These are phyloP conservation scores for Poeciliopsis turrubarensis DNA, from an alignment of 2,113 vertebrate genomes.

Conservation along the genomic window DNA sequence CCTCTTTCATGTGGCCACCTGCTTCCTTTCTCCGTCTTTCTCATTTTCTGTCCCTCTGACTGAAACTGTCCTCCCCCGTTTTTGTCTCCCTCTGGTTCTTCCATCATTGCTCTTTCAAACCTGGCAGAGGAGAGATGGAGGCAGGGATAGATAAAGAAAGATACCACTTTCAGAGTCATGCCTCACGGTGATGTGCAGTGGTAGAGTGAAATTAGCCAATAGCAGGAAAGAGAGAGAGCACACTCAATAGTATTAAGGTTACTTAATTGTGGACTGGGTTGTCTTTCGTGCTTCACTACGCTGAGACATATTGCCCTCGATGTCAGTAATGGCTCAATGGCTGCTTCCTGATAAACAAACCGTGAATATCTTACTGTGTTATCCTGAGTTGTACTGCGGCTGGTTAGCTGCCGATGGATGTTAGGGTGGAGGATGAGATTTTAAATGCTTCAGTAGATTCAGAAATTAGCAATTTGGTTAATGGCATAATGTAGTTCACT, in stretches of 20 bases:
- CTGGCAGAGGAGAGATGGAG: constrained; percentile 32
- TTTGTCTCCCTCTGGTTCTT: background rate
- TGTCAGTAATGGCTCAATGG: constrained; percentile 72
- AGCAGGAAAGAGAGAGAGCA: constrained; percentile 1
- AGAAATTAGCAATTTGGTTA: constrained; percentile 32
- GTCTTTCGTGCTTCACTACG: constrained; percentile 76
- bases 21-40: constrained; percentile 26
- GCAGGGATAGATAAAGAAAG: constrained; percentile 33
- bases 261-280: constrained; percentile 74
- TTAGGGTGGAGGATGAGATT: constrained; percentile 12
- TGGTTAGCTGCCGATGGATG: constrained; percentile 29
- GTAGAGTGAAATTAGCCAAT: constrained; percentile 11
- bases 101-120: constrained; percentile 45
- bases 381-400: constrained; percentile 24
- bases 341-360: constrained; percentile 69
- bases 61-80: constrained; percentile 18
- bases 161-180: constrained; percentile 44
- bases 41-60: constrained; percentile 12
- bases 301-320: constrained; percentile 74
- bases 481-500: constrained; percentile 1
- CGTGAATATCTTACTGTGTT: constrained; percentile 22
- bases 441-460: constrained; percentile 36
- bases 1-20: constrained; percentile 43
- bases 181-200: constrained; percentile 38
- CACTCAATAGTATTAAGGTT: constrained; percentile 61